Evolutionary conservation across 2,888 invertebrate genomes (phyloP).

Genomic region (Xylota segnis): DNA sequence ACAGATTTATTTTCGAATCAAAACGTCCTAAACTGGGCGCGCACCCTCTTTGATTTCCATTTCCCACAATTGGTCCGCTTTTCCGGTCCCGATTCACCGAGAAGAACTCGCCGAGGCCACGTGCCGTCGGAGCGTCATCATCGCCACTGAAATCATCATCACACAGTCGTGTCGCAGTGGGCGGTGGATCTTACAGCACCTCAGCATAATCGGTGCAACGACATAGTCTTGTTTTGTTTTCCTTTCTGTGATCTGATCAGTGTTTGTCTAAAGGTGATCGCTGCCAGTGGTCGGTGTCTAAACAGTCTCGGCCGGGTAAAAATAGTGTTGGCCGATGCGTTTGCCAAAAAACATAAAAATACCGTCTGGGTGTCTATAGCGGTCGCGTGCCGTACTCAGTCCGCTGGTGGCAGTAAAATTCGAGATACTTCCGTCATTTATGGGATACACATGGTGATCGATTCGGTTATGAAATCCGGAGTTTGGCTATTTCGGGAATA

Average conservation of each 20-base stretch:
- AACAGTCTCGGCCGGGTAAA: constrained; percentile 37
- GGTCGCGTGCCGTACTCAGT: constrained; percentile 69
- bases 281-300: constrained; percentile 56
- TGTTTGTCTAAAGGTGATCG: constrained; percentile 68
- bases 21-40: constrained; percentile 7
- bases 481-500: constrained; percentile 32
- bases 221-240: constrained; percentile 54
- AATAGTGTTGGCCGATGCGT: constrained; percentile 50
- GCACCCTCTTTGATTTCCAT: constrained; percentile 50
- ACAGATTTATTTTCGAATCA: constrained; percentile 65
- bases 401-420: constrained; percentile 2
- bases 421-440: constrained; percentile 57
- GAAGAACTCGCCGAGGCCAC: constrained; percentile 36
- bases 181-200: constrained; percentile 45
- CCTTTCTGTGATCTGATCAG: constrained; percentile 53
- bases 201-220: constrained; percentile 46
- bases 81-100: constrained; percentile 31
- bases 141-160: constrained; percentile 20
- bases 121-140: constrained; percentile 51
- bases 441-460: constrained; percentile 15
- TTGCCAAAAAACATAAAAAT: constrained; percentile 63
- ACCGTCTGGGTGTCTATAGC: constrained; percentile 7
- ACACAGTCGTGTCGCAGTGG: constrained; percentile 45
- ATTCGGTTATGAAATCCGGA: constrained; percentile 31
- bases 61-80: constrained; percentile 42